These are phyloP conservation scores for Stictonetta naevosa DNA, from an alignment of 2,113 vertebrate species.

Conservation along the genomic window DNA sequence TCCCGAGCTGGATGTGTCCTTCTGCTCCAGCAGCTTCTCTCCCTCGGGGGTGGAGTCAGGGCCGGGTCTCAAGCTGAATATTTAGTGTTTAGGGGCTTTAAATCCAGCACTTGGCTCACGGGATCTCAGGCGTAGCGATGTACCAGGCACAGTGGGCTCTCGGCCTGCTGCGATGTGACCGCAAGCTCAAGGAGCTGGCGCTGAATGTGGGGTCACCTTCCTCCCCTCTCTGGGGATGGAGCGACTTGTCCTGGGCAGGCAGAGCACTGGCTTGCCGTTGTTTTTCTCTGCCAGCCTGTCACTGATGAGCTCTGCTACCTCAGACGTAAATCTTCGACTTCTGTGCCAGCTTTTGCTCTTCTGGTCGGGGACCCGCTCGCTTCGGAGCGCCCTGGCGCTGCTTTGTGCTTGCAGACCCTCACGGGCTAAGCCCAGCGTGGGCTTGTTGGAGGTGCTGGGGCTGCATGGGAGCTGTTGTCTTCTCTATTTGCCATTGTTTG, in stretches of 20 bases:
- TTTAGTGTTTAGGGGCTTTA: not conserved
- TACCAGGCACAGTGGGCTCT: not conserved
- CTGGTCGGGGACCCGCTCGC: not conserved
- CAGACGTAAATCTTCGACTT: not conserved
- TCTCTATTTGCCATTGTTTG: not conserved
- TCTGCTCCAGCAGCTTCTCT: not conserved
- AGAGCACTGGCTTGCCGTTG: rapidly evolving
- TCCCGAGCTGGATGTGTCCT: not conserved
- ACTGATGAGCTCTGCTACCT: not conserved
- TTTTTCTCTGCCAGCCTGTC: not conserved
- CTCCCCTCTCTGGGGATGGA: not conserved
- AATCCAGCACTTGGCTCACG: not conserved
- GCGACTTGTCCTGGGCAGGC: not conserved
- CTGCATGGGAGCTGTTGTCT: not conserved
- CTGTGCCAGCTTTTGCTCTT: not conserved
- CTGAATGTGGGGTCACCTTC: not conserved
- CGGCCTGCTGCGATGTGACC: not conserved
- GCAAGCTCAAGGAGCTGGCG: not conserved
- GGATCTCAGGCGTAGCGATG: rapidly evolving
- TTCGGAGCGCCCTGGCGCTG: not conserved
- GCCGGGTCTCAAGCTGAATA: not conserved
- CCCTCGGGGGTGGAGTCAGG: not conserved
- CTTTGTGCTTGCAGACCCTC: not conserved
- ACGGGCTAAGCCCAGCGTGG: not conserved
- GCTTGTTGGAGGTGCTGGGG: rapidly evolving